phyloP scores from a whole-genome alignment of 2,888 invertebrate genomes.

The Lymantria dispar region DNA sequence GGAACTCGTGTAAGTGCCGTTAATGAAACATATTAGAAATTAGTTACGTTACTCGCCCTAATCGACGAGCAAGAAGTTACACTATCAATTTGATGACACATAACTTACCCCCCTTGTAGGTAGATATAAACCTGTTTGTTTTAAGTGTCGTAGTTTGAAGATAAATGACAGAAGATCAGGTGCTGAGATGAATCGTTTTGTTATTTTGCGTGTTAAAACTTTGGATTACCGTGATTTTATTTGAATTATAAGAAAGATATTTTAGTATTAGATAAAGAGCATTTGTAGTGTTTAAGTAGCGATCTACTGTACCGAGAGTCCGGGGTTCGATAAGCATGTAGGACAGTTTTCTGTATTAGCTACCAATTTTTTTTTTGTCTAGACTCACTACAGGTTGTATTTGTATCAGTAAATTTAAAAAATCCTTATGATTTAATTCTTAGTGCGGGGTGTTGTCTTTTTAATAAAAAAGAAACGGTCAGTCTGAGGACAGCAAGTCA shows the following conservation, averaged over 20 bases:
- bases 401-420: no score
- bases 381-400: no score
- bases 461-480: no score
- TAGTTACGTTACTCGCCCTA: constrained; percentile 68
- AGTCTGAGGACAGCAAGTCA: no score
- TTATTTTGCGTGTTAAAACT: constrained; percentile 1
- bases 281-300: no score
- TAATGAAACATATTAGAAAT: constrained; percentile 76
- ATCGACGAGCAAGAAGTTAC: constrained; percentile 63
- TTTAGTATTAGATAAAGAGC: no score
- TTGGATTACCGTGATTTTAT: background rate
- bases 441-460: no score
- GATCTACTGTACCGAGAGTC: no score
- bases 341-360: no score
- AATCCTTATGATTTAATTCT: no score
- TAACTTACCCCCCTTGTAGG: constrained; percentile 25
- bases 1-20: constrained; percentile 68
- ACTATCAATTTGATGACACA: constrained; percentile 60
- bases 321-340: no score
- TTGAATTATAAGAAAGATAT: background rate
- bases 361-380: no score
- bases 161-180: constrained; percentile 22
- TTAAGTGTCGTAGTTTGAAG: constrained; percentile 29
- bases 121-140: constrained; percentile 27
- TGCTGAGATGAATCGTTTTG: constrained; percentile 6